A percentile compares a stretch with the other conserved stretches of the same genome.
phyloP scores from a whole-genome alignment of 2,888 invertebrate genomes.

The Megaustenia siamemsis region DNA sequence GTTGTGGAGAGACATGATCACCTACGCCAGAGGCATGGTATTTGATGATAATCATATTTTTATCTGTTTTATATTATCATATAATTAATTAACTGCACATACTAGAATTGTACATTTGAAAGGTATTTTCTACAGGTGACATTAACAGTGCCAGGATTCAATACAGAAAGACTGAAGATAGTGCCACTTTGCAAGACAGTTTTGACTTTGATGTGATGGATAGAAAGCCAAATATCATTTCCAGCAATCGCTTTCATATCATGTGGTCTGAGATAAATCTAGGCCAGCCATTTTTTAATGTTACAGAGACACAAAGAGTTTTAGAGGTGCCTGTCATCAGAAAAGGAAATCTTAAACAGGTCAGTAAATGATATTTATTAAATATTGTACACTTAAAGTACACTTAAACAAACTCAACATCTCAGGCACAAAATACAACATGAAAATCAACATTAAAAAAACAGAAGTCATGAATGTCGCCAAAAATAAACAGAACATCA shows the following conservation, averaged over 20 bases:
- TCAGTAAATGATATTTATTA: constrained; percentile 49
- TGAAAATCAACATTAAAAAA: too few relatives aligned
- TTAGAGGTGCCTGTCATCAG: constrained; percentile 72
- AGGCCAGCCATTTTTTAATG: constrained; percentile 65
- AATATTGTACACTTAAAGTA: too few relatives aligned
- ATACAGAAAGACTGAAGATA: constrained; percentile 70
- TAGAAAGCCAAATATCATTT: constrained; percentile 71
- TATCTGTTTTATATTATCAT: background rate
- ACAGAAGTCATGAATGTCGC: too few relatives aligned
- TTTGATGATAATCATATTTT: too few relatives aligned
- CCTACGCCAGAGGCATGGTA: too few relatives aligned
- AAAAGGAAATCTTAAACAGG: constrained; percentile 75
- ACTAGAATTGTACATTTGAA: background rate
- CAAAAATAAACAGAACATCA: too few relatives aligned
- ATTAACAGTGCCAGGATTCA: constrained; percentile 72
- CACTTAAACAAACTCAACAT: too few relatives aligned
- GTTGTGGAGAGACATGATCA: too few relatives aligned
- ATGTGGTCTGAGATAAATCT: constrained; percentile 75
- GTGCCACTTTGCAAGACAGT: constrained; percentile 67
- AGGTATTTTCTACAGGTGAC: constrained; percentile 66
- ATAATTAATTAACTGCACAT: background rate
- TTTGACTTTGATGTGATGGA: constrained; percentile 77
- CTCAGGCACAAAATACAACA: too few relatives aligned
- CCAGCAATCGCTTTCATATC: constrained; percentile 75
- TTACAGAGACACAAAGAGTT: constrained; percentile 73